These are phyloP conservation scores for Poecilia wingei DNA, from an alignment of 2,797 vertebrate genomes.

Conservation along the genomic window DNA sequence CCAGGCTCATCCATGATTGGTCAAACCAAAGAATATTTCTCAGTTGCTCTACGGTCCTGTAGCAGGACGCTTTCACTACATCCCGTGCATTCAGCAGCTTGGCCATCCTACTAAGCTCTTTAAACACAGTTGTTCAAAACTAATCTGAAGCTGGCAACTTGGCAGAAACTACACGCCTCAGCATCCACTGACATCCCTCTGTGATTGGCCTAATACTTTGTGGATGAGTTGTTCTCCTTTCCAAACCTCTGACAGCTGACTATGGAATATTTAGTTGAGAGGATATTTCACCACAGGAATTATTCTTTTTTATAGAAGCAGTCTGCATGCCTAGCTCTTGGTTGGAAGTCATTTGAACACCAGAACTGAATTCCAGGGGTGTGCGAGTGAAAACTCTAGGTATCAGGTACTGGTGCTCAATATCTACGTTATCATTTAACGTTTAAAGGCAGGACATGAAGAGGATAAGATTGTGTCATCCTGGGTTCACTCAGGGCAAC, in stretches of 20 bases:
- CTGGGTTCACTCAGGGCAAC: not conserved
- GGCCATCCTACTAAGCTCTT: no score
- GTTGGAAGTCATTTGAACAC: not conserved
- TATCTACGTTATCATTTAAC: not conserved
- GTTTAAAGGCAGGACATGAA: not conserved
- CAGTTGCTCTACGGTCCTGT: no score
- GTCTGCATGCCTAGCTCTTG: not conserved
- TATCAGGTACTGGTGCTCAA: not conserved
- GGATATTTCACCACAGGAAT: not conserved
- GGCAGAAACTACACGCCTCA: no score
- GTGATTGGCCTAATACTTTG: not conserved
- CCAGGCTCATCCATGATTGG: no score
- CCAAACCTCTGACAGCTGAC: not conserved
- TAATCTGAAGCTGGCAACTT: no score
- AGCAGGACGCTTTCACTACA: no score
- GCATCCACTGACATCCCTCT: no score
- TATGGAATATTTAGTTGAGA: not conserved
- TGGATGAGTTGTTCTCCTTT: not conserved
- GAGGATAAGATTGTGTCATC: not conserved
- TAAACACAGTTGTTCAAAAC: no score
- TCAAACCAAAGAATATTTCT: no score
- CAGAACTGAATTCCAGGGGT: not conserved
- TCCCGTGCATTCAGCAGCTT: no score
- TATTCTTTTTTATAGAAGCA: not conserved
- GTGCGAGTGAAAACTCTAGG: not conserved